Conservation (phyloP, 2,113 vertebrate species). For the rat (Rattus norvegicus) region DNA sequence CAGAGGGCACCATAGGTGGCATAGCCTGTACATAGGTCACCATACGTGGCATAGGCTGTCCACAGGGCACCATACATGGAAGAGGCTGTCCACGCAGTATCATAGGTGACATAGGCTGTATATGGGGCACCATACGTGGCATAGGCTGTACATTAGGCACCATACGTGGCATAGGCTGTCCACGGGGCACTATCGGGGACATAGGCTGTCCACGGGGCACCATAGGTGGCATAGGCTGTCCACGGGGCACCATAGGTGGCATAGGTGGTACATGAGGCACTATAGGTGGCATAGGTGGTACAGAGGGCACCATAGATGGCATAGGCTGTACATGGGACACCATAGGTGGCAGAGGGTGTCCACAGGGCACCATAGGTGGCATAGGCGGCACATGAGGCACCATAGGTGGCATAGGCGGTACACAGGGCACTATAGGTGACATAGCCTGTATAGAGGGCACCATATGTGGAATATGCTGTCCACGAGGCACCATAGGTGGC, state of each 20-base stretch:
- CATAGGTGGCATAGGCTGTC: not conserved
- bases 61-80: no score
- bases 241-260: fast-evolving
- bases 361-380: not conserved
- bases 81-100: not conserved
- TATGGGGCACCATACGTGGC: not conserved
- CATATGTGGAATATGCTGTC: no score
- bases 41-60: no score
- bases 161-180: not conserved
- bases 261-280: not conserved
- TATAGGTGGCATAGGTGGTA: not conserved
- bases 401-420: not conserved
- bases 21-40: no score
- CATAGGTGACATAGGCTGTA: not conserved
- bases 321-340: not conserved
- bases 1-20: no score
- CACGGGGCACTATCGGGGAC: no score
- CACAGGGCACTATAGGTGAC: not conserved
- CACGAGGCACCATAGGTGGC: not conserved
- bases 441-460: no score
- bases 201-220: not conserved
- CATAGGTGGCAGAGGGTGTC: not conserved
- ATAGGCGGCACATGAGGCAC: not conserved
- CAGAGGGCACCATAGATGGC: not conserved
- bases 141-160: not conserved